Evolutionary conservation across 1,140 invertebrate species (phyloP).

Genomic region (Pachyrhynchus sulphureomaculatus): DNA sequence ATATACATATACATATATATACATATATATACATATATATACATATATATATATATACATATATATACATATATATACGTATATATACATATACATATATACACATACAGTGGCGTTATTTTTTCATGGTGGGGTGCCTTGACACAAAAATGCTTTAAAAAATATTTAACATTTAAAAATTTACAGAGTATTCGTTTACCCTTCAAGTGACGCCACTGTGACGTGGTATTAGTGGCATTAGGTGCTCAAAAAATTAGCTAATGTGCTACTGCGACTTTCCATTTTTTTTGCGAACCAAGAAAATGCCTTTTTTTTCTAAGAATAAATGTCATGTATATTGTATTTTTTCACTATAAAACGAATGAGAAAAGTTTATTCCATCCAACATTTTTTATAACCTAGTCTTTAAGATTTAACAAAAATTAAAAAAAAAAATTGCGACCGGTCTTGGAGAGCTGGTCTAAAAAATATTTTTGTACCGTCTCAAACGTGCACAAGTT

Average conservation of each 20-base stretch:
- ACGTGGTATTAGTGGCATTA: slow-evolving; percentile 10
- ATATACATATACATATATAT: too few species aligned
- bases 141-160: too few species aligned
- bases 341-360: slow-evolving; percentile 1
- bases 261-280: slow-evolving; percentile 42
- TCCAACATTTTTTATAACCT: slow-evolving; percentile 43
- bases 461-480: neutral
- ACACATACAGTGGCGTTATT: too few species aligned
- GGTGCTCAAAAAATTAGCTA: slow-evolving; percentile 34
- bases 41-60: too few species aligned
- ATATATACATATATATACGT: too few species aligned
- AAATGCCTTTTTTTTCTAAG: slow-evolving; percentile 45
- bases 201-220: neutral
- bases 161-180: too few species aligned
- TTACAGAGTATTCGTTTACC: too few species aligned
- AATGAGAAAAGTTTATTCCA: slow-evolving; percentile 45
- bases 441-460: neutral
- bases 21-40: too few species aligned
- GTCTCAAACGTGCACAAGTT: neutral
- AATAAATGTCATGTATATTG: too few species aligned
- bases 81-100: too few species aligned
- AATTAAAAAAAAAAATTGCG: neutral
- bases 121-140: too few species aligned
- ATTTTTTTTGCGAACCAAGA: slow-evolving; percentile 43
- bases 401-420: slow-evolving; percentile 28